These are phyloP conservation scores for Lycaon pictus DNA, from an alignment of 2,113 vertebrate species.

Conservation along the genomic window DNA sequence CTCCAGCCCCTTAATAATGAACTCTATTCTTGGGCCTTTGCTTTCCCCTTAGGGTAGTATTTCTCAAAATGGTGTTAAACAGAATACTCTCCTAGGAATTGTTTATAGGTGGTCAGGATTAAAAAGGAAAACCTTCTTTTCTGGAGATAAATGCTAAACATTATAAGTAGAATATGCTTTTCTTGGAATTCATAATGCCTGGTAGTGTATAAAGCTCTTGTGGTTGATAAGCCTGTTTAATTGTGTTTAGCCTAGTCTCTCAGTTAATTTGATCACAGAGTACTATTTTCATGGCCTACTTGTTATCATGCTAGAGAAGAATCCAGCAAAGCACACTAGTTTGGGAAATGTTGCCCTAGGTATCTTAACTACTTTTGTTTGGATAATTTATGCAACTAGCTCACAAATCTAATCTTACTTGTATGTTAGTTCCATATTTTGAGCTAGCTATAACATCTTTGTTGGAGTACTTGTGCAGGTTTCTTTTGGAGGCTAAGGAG, in stretches of 20 bases:
- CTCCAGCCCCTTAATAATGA: not conserved
- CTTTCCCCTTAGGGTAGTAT: constrained; percentile 4
- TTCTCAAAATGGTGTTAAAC: constrained; percentile 34
- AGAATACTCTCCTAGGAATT: constrained; percentile 38
- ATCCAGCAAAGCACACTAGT: not conserved
- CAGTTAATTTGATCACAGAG: constrained; percentile 11
- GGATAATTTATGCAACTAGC: not conserved
- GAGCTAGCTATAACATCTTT: not conserved
- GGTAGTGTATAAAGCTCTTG: not conserved
- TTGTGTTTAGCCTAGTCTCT: constrained; percentile 27
- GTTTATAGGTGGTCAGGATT: not conserved
- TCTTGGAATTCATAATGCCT: constrained; percentile 14
- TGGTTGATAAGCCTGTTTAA: constrained; percentile 30
- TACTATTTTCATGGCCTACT: not conserved
- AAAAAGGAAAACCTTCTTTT: constrained; percentile 45
- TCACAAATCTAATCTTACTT: not conserved
- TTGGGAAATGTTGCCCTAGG: not conserved
- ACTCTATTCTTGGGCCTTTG: not conserved
- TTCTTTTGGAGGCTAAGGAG: not conserved
- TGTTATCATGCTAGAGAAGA: constrained; percentile 25
- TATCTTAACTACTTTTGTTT: constrained; percentile 37
- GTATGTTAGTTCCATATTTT: not conserved
- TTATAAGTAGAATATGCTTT: not conserved
- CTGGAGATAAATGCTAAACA: constrained; percentile 14
- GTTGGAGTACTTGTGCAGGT: not conserved